Conservation (phyloP, 2,888 invertebrate species). For the Actias luna region DNA sequence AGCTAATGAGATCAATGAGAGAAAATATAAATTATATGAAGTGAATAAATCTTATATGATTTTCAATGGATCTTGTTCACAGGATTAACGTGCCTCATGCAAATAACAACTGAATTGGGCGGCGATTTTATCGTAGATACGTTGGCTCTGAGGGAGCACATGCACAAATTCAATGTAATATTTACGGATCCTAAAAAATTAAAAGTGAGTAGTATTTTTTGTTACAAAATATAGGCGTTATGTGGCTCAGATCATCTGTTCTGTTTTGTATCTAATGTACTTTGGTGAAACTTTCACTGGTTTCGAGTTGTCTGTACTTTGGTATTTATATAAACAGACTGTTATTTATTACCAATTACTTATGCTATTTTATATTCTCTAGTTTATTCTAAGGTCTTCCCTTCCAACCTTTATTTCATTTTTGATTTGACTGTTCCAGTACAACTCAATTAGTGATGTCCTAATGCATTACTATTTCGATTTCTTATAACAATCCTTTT, state of each 20-base stretch:
- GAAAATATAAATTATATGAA: too few relatives aligned
- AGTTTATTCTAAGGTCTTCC: too few relatives aligned
- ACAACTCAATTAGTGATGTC: too few relatives aligned
- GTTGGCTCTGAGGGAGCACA: slow-evolving; percentile 89
- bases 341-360: not conserved
- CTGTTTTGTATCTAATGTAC: too few relatives aligned
- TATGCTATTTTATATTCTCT: too few relatives aligned
- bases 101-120: slow-evolving; percentile 89
- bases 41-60: too few relatives aligned
- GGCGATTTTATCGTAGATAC: slow-evolving; percentile 96
- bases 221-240: not conserved
- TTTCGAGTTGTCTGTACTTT: not conserved
- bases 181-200: slow-evolving; percentile 94
- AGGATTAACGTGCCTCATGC: slow-evolving; percentile 95
- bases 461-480: too few relatives aligned
- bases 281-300: too few relatives aligned
- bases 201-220: slow-evolving; percentile 84
- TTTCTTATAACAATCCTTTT: too few relatives aligned
- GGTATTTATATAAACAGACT: not conserved
- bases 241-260: too few relatives aligned
- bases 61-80: slow-evolving; percentile 21
- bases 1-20: not conserved
- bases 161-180: slow-evolving; percentile 91
- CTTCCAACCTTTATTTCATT: too few relatives aligned
- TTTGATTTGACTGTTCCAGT: too few relatives aligned